Evolutionary conservation across 2,888 invertebrate genomes (phyloP).

Genomic region (Lysandra bellargus): DNA sequence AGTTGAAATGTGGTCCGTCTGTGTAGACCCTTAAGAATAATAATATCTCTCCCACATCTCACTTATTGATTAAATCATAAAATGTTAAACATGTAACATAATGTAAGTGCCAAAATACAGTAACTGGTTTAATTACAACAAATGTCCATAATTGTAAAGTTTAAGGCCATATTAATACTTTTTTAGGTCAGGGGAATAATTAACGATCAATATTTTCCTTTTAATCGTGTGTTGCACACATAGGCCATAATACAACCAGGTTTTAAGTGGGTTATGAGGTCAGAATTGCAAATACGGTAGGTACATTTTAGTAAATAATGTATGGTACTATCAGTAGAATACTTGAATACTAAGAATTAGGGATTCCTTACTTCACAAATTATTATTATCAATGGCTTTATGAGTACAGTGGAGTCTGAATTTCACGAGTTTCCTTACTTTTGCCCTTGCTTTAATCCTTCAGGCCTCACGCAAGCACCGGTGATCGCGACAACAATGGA

Average conservation of each 20-base stretch:
- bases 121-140: background rate
- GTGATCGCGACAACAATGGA: too few relatives aligned
- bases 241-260: background rate
- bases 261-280: background rate
- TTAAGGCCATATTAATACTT: background rate
- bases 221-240: background rate
- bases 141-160: constrained; percentile 14
- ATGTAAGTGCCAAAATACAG: background rate
- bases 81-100: background rate
- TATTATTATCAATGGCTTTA: too few relatives aligned
- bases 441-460: too few relatives aligned
- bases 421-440: too few relatives aligned
- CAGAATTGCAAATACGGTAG: background rate
- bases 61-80: background rate
- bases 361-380: too few relatives aligned
- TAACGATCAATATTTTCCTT: constrained; percentile 16
- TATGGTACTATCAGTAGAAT: background rate
- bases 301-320: background rate
- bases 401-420: too few relatives aligned
- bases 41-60: background rate
- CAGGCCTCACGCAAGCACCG: too few relatives aligned
- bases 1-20: too few relatives aligned
- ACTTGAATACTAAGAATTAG: background rate
- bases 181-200: constrained; percentile 21
- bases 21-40: background rate